These are phyloP conservation scores for Girardinus metallicus DNA, from an alignment of 2,797 vertebrate species.

Conservation along the genomic window DNA sequence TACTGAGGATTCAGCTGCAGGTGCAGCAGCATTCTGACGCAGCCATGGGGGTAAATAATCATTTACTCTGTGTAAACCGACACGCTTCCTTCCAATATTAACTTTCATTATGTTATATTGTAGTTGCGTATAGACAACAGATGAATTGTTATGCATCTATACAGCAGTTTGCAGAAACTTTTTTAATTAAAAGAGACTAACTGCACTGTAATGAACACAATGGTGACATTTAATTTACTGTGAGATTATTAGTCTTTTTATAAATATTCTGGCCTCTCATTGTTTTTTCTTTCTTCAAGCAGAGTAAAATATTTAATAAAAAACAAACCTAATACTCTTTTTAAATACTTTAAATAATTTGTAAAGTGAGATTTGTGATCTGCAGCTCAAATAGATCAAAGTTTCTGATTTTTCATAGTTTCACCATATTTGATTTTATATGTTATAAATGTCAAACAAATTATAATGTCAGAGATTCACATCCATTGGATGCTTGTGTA, in stretches of 20 bases:
- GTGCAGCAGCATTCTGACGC: slow-evolving; percentile 6
- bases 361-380: neutral
- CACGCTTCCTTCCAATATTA: neutral
- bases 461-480: neutral
- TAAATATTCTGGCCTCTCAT: neutral
- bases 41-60: neutral
- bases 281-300: neutral
- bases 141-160: neutral
- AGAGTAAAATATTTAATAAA: neutral
- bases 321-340: neutral
- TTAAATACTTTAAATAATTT: no score
- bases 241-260: neutral
- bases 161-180: neutral
- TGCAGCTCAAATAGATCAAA: neutral
- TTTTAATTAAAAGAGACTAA: neutral
- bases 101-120: neutral
- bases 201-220: neutral
- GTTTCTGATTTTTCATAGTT: neutral
- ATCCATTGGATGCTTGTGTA: neutral
- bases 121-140: neutral
- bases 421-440: neutral
- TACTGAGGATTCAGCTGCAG: slow-evolving; percentile 17
- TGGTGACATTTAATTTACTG: neutral
- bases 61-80: neutral
- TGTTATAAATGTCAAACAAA: neutral